Base-by-base conservation (phyloP, 2,888 invertebrate species). In the Epirrita christyi region DNA sequence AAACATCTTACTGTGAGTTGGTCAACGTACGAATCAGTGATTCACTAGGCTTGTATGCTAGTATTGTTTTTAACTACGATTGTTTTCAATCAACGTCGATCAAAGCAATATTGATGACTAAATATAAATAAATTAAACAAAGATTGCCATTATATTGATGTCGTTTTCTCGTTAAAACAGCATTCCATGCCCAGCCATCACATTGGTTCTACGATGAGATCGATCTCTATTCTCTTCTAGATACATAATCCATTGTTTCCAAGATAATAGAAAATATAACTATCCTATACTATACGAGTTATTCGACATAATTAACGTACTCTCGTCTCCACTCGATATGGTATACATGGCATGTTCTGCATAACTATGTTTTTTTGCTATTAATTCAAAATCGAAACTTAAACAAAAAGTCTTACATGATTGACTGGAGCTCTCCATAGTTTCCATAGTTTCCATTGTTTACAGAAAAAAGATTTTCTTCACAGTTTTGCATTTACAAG, bases 31-130 rank as follows among this genome's bases (percentile, higher is more conserved):
- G 72, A 67, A 76, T 75, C 73, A 71, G 74, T 86, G 85, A 88
- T 75, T 86, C 85, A 87, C 70, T 81, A 72, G 70, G 76, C 70
- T 69, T 78, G 79, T 81, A 83, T 82, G 77, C 76, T 72, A 72
- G 46, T 73, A 88, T 88, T 90, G 89, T 89, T 87, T 83, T 83
- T 75, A 76, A 77, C 80, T 71, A 67, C 66, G 68, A 85, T 86
- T 86, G 87, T 86, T 88, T 84, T 80, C 72, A 74, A 76, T 78
- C 73, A 72, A 75, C 76, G 68, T 75, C 65, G 67, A 71, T 68
- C 74, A 76, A 68, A 66, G 66, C 67, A 75, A 79, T 76, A 85
- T 73, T 75, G 72, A 73, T 70, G 66, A 52, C 40, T 48, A 59
- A 59, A 55, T 52, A 47, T 44, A 53, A 77, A 74, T 69, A 81